Evolutionary conservation across 1,140 invertebrate species (phyloP).

Genomic region (Psilanteris sp.): DNA sequence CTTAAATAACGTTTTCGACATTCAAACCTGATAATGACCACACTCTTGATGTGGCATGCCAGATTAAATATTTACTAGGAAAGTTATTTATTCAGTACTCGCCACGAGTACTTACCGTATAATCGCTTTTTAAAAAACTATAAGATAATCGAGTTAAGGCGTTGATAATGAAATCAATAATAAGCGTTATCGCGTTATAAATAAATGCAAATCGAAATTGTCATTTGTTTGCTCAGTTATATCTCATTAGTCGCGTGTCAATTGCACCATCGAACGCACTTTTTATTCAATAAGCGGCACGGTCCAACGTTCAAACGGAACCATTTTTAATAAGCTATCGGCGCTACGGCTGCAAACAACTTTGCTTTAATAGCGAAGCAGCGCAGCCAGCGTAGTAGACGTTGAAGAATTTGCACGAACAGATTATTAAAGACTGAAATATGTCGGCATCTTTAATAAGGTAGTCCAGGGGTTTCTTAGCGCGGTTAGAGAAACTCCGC

Average conservation of each 20-base stretch:
- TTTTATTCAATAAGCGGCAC: conserved; percentile 10
- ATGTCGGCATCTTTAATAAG: conserved; percentile 49
- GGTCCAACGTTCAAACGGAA: not conserved
- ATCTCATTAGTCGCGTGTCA: conserved; percentile 19
- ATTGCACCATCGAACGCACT: conserved; percentile 22
- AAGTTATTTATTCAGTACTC: too few species aligned
- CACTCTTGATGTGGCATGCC: too few species aligned
- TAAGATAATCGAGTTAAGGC: too few species aligned
- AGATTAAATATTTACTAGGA: too few species aligned
- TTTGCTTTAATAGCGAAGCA: conserved; percentile 4
- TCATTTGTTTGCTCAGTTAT: conserved; percentile 4
- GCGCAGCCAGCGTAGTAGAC: conserved; percentile 23
- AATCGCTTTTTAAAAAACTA: too few species aligned
- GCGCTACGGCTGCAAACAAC: conserved; percentile 12
- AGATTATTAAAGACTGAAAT: conserved; percentile 46
- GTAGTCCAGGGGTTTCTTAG: conserved; percentile 10
- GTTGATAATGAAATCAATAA: too few species aligned
- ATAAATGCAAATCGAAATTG: too few species aligned
- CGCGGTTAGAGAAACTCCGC: not conserved
- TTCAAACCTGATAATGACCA: too few species aligned
- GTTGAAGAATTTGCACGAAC: conserved; percentile 38
- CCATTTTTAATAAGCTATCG: conserved; percentile 40
- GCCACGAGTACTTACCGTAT: too few species aligned
- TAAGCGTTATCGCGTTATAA: too few species aligned
- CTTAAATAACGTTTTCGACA: too few species aligned